Base-by-base conservation (phyloP, 2,888 invertebrate genomes). In the Epiblema foenella region DNA sequence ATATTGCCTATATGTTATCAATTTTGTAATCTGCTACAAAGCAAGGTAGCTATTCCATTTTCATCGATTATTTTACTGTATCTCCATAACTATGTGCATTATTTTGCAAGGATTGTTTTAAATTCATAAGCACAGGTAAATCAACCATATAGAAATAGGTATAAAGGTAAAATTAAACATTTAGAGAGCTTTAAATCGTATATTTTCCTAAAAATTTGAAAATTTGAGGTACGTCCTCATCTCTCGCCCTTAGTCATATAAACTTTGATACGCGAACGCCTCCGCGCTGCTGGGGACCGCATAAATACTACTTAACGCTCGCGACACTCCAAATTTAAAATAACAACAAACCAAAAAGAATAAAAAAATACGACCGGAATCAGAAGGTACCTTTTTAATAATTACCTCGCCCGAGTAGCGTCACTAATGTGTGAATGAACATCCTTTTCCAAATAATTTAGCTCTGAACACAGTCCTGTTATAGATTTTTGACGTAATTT, bases 221-320 rank as follows among this genome's bases (percentile, higher is more conserved):
- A 70, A 59, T 12, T 5, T 58, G n/a, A 70, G 52, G 65, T 70
- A 66, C 24, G 18, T 62, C 62, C 49, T 0, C 20, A 24, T 60
- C 56, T 39, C 49, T 17, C 17, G 62, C 57, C 57, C 69, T 54
- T 24, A 69, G 56, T 71, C 66, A 57, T 67, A 71, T 71, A 70
- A 78, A 82, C 79, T 82, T 82, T 80, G 83, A 83, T 86, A 84
- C 81, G 83, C 81, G 77, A 83, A 82, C 84, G 80, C 83, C 86
- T 85, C 82, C 85, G 85, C 90, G 78, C 90, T 76, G 91, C 83
- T 89, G 91, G 91, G 88, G 85, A 90, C 85, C 91, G 85, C 93
- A 93, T 93, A 93, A 93, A 93, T 93, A 93, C 90, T 93, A 87
- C 92, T 93, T 92, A 93, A 83, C 86, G 85, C 81, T 85, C 86